These are phyloP conservation scores for Pogonophryne albipinna DNA, from an alignment of 2,797 vertebrate genomes.

Conservation along the genomic window DNA sequence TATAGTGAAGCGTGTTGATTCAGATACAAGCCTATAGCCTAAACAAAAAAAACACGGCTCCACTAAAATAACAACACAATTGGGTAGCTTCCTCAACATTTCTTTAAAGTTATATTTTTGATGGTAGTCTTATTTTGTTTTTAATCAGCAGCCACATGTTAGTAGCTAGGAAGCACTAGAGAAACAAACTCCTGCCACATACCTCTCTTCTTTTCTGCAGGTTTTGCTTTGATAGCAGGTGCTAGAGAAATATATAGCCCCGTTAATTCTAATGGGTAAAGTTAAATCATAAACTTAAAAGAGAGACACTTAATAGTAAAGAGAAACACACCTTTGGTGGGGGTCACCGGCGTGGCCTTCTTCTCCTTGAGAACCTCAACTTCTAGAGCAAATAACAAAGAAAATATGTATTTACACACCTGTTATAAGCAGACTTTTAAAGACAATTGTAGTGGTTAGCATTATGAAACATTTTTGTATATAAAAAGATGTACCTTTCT, in stretches of 20 bases:
- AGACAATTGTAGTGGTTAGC: not conserved
- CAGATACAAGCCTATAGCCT: too few species aligned
- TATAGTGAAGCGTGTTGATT: not conserved
- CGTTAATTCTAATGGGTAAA: conserved; percentile 16
- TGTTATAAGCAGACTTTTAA: not conserved
- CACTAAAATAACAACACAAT: not conserved
- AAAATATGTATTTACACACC: not conserved
- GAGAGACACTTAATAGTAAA: not conserved
- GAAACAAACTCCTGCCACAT: conserved; percentile 12
- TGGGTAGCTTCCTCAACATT: not conserved
- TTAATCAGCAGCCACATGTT: conserved; percentile 3
- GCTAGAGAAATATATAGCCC: conserved; percentile 26
- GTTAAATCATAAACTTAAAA: not conserved
- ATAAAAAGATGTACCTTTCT: conserved; percentile 60
- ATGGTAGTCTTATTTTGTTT: not conserved
- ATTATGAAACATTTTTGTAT: not conserved
- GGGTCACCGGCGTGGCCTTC: conserved; percentile 49
- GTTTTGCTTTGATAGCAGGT: conserved; percentile 39
- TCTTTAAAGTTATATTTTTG: not conserved
- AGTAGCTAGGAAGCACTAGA: not conserved
- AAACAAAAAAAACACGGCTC: too few species aligned
- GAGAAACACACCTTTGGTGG: conserved; percentile 56
- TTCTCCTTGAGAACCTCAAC: conserved; percentile 53
- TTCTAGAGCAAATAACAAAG: conserved; percentile 12
- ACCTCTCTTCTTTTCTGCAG: conserved; percentile 61